These are phyloP conservation scores for Sebastes diploproa DNA, from an alignment of 2,797 vertebrate species.

Conservation along the genomic window DNA sequence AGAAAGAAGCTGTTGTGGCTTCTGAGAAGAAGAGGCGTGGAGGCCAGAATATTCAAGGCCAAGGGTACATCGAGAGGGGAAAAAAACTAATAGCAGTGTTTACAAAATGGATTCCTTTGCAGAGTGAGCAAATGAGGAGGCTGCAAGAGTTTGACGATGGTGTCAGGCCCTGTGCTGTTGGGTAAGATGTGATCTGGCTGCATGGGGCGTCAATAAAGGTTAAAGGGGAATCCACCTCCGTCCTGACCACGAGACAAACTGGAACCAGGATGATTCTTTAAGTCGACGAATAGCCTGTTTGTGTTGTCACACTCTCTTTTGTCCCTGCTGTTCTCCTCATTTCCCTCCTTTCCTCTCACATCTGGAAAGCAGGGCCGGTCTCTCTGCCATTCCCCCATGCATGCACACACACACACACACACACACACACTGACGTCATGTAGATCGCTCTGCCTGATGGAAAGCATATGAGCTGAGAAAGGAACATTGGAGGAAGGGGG, in stretches of 20 bases:
- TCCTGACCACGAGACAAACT: background rate
- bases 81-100: slow-evolving; percentile 10
- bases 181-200: slow-evolving; percentile 46
- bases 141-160: slow-evolving; percentile 20
- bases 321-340: slow-evolving; percentile 56
- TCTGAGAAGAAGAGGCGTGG: slow-evolving; percentile 22
- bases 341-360: slow-evolving; percentile 73
- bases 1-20: slow-evolving; percentile 31
- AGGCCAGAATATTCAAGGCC: slow-evolving; percentile 40
- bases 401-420: slow-evolving; percentile 21
- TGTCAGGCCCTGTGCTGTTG: background rate
- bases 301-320: slow-evolving; percentile 29
- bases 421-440: slow-evolving; percentile 75
- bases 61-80: slow-evolving; percentile 16
- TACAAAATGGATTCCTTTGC: slow-evolving; percentile 39
- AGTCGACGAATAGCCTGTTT: background rate
- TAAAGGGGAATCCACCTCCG: background rate
- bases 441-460: slow-evolving; percentile 80
- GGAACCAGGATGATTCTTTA: background rate
- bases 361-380: slow-evolving; percentile 82
- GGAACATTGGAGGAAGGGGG: slow-evolving; percentile 66
- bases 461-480: slow-evolving; percentile 82
- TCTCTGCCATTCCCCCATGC: slow-evolving; percentile 50
- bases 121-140: slow-evolving; percentile 39
- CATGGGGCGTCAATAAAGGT: background rate